These are phyloP conservation scores for Siniperca chuatsi DNA, from an alignment of 2,113 vertebrate species.

Conservation along the genomic window DNA sequence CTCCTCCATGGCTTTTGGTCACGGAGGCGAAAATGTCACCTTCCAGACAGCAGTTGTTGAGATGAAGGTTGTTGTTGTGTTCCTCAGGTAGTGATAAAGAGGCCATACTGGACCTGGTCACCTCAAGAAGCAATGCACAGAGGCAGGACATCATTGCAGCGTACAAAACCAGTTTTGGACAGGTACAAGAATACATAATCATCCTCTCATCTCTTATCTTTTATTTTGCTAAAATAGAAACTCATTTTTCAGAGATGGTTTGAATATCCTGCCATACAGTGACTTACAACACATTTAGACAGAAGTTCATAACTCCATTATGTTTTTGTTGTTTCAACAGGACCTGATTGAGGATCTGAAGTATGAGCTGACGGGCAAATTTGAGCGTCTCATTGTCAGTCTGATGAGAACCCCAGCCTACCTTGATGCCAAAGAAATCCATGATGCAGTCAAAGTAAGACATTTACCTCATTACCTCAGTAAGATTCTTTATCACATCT, in stretches of 20 bases:
- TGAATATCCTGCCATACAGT: background rate
- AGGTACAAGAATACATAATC: constrained; percentile 83
- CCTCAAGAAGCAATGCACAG: constrained; percentile 92
- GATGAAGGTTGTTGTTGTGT: constrained; percentile 11
- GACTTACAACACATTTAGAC: background rate
- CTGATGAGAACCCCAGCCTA: constrained; percentile 93
- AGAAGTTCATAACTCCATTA: background rate
- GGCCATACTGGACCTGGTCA: constrained; percentile 93
- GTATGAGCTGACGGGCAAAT: constrained; percentile 97
- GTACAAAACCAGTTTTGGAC: constrained; percentile 94
- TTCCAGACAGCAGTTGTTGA: background rate
- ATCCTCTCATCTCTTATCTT: background rate
- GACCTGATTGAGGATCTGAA: constrained; percentile 96
- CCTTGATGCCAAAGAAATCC: constrained; percentile 95
- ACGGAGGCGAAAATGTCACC: constrained; percentile 6
- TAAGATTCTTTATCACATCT: background rate
- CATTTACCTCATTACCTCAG: background rate
- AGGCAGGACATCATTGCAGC: constrained; percentile 89
- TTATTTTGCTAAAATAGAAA: background rate
- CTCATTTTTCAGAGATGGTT: background rate
- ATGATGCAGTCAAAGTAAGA: constrained; percentile 92
- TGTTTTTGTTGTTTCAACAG: constrained; percentile 72
- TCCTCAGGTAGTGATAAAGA: constrained; percentile 95
- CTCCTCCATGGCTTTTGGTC: background rate
- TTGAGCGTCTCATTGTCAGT: constrained; percentile 94